phyloP scores from a whole-genome alignment of 1,140 invertebrate species.

The Colletes gigas region DNA sequence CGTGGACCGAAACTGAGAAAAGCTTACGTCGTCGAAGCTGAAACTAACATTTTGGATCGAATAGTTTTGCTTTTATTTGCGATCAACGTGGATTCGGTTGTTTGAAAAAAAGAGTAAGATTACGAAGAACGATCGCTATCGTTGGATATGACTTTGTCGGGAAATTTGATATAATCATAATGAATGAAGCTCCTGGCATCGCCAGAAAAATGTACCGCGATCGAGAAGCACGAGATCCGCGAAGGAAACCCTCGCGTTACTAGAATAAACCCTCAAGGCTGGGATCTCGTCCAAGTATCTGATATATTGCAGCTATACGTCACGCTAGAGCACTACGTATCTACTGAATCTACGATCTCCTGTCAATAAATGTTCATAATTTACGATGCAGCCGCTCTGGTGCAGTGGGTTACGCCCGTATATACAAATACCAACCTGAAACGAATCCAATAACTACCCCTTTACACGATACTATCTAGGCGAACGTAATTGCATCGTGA shows the following conservation, averaged over 20 bases:
- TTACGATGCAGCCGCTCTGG: background rate
- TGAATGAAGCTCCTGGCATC: background rate
- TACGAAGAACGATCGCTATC: no score
- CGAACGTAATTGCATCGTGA: no score
- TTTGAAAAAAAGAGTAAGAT: no score
- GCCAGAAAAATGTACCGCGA: slow-evolving; percentile 9
- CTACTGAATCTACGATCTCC: background rate
- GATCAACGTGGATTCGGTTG: no score
- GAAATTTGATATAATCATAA: background rate
- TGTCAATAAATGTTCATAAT: slow-evolving; percentile 36
- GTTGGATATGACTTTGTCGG: background rate
- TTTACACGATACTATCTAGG: background rate
- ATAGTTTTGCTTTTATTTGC: no score
- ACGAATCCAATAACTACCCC: background rate
- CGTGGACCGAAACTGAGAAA: no score
- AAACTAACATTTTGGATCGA: no score
- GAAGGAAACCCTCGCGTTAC: slow-evolving; percentile 41
- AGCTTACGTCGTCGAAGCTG: no score
- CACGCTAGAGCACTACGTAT: background rate
- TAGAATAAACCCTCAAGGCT: slow-evolving; percentile 52
- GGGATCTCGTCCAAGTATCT: slow-evolving; percentile 44
- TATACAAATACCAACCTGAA: background rate
- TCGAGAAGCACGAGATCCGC: slow-evolving; percentile 6
- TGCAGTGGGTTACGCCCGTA: background rate
- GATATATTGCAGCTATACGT: slow-evolving; percentile 16